Base-by-base conservation (phyloP, 1,140 invertebrate species). In the Doryteuthis pealeii region DNA sequence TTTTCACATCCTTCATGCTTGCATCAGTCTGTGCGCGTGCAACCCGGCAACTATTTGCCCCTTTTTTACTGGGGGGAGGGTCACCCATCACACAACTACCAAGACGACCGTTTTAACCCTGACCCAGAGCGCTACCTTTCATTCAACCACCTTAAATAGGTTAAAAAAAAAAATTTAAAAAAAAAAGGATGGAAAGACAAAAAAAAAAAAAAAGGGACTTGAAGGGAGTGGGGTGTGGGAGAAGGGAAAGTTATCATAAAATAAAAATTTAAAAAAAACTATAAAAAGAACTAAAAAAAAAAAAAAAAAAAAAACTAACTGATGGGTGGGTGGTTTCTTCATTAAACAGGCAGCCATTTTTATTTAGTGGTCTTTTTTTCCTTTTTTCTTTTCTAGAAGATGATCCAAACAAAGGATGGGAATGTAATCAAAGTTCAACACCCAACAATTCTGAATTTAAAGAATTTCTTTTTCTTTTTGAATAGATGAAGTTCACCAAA, bases 1-100 rank as follows among this genome's bases (percentile, higher is more conserved):
- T n/a, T n/a, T n/a, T 62, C 54, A 62, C 54, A 62, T 62, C 54
- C 26, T 8, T 62, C 54, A 62, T 62, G 54, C 54, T 22, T 62
- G 54, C 54, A 62, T 62, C 54, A 62, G 54, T 62, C 54, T 28
- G 10, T 62, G 54, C 45, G 45, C 26, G 26, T 62, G 22, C 54
- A 62, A 62, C 6, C 54, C 22, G 54, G 54, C 18, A 62, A 62
- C 54, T 62, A 62, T 62, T 49, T 49, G 22, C 45, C 12, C 22
- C 12, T 49, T 62, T n/a, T 28, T 28, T n/a, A 62, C 18, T 22
- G n/a, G n/a, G n/a, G n/a, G n/a, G n/a, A n/a, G n/a, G n/a, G 54
- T 62, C 18, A 62, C 54, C 54, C 54, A 22, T 28, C 54, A 62
- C 54, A 62, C 54, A 62, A 62, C 54, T 62, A 62, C 5, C 18